These are phyloP conservation scores for Hybognathus amarus DNA, from an alignment of 2,797 vertebrate genomes.

Conservation along the genomic window DNA sequence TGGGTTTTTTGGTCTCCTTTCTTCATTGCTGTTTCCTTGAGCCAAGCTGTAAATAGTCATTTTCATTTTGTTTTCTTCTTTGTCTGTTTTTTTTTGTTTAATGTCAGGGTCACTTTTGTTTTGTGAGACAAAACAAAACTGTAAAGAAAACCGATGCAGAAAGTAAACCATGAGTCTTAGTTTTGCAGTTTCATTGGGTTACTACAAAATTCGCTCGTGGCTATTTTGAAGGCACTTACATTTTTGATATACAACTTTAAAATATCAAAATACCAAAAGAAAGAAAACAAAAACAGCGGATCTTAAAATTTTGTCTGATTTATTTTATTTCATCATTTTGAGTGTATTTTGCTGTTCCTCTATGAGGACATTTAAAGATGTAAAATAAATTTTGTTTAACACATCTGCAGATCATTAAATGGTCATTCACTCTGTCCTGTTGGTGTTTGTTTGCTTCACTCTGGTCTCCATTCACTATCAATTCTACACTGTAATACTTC, in stretches of 20 bases:
- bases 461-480: not conserved
- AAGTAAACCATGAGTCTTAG: slow-evolving; percentile 75
- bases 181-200: slow-evolving; percentile 72
- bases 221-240: slow-evolving; percentile 85
- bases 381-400: slow-evolving; percentile 84
- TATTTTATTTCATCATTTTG: slow-evolving; percentile 76
- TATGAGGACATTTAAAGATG: slow-evolving; percentile 87
- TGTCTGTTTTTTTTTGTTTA: slow-evolving; percentile 77
- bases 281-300: slow-evolving; percentile 67
- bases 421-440: slow-evolving; percentile 73
- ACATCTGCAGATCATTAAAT: slow-evolving; percentile 85
- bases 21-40: slow-evolving; percentile 70
- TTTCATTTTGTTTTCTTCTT: slow-evolving; percentile 69
- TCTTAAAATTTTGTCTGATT: slow-evolving; percentile 77
- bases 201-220: slow-evolving; percentile 73
- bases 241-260: slow-evolving; percentile 74
- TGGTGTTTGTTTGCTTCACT: slow-evolving; percentile 14
- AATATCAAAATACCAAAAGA: slow-evolving; percentile 69
- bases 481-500: not conserved
- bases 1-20: slow-evolving; percentile 64
- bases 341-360: slow-evolving; percentile 86
- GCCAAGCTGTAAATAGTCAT: slow-evolving; percentile 82
- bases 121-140: slow-evolving; percentile 89
- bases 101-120: slow-evolving; percentile 90
- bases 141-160: slow-evolving; percentile 79